Evolutionary conservation across 2,888 invertebrate species (phyloP), one percentile per base, ranked within the genome.

Genomic region (Stenotaenia linearis): DNA sequence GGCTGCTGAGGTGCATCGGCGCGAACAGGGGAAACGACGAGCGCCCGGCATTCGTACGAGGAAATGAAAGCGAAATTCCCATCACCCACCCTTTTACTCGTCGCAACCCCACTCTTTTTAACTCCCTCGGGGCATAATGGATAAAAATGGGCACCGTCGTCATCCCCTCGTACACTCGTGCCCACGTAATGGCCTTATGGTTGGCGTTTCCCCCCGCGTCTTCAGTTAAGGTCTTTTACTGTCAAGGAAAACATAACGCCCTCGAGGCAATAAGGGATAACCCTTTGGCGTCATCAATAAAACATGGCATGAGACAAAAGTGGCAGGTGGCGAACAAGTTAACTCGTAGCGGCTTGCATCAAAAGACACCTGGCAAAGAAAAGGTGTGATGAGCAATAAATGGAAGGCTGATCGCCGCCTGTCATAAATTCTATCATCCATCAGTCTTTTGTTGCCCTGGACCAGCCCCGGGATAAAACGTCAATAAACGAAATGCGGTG

Each of bases 1-100:
- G 69, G 69, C 69, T 69, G 69, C 69, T 69, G 69, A 69, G 69
- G 69, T 69, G 69, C 69, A 69, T 69, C 69, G 25, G 69, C 69
- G 69, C 69, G 69, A 69, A 69, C 69, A 69, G 69, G 69, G 69
- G 69, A 69, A 69, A 69, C 69, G 69, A 69, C 69, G 69, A 69
- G 25, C 69, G 69, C 28, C 28, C 0, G 9, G 28, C 69, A 69
- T 69, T 69, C 69, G 69, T 69, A 69, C 69, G 69, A 69, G 69
- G 69, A 69, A 69, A 69, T 69, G 69, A 69, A 69, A 69, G 69
- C 69, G 69, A 69, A 69, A 25, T 28, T 25, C 25, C 69, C 69
- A 15, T 32, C 32, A 32, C 9, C 32, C 4, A 6, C 32, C 32
- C 32, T 32, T 32, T 32, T 32, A 9, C 32, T 6, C 40, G n/a